A percentile compares a stretch with the other conserved stretches of the same genome.
These are phyloP conservation scores for Hyppa rectilinea DNA, from an alignment of 2,888 invertebrate genomes.

Conservation along the genomic window DNA sequence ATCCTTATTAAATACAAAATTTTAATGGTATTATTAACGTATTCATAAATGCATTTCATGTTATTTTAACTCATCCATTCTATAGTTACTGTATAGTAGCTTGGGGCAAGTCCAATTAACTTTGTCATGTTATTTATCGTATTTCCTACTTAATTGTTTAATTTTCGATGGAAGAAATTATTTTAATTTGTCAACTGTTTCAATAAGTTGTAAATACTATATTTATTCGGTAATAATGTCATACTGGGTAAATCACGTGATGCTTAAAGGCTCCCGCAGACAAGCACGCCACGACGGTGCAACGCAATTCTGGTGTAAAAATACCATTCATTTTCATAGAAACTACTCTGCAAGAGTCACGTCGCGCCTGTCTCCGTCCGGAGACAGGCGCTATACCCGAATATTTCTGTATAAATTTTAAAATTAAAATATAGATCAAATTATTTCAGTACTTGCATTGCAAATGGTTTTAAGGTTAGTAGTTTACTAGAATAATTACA, in stretches of 20 bases:
- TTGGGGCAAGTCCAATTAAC: slow-evolving; percentile 27
- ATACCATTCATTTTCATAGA: no score
- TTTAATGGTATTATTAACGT: slow-evolving; percentile 17
- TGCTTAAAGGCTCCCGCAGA: no score
- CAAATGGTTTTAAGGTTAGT: no score
- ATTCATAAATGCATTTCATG: slow-evolving; percentile 16
- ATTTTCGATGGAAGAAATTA: slow-evolving; percentile 12
- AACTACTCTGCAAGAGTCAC: no score
- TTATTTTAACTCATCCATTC: slow-evolving; percentile 12
- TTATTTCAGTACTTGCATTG: not conserved
- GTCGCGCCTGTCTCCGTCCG: no score
- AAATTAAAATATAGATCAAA: not conserved
- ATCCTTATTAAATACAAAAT: slow-evolving; percentile 35
- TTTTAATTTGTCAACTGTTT: slow-evolving; percentile 8
- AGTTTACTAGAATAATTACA: no score
- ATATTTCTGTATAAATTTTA: not conserved
- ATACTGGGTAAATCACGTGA: not conserved
- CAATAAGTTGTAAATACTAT: not conserved
- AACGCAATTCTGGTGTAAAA: no score
- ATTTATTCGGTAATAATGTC: no score
- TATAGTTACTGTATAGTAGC: not conserved
- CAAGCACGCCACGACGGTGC: no score
- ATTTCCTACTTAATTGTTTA: slow-evolving; percentile 5
- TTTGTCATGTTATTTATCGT: slow-evolving; percentile 9
- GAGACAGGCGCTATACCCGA: no score